A percentile compares a stretch with the other conserved stretches of the same genome.
phyloP scores from a whole-genome alignment of 2,888 invertebrate genomes.

The Siphonodentalium dalli region DNA sequence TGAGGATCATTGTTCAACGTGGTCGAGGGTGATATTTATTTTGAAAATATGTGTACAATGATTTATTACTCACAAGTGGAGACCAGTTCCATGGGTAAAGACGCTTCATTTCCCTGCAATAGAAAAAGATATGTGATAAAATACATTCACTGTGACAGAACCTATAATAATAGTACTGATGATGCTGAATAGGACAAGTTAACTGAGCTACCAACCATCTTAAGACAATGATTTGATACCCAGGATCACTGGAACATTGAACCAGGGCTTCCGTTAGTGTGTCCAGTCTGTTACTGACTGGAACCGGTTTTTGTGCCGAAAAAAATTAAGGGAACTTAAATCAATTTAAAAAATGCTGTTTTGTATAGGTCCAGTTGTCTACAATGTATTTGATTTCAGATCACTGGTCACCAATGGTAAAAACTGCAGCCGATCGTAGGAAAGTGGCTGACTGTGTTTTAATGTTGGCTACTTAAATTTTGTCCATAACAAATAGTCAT shows the following conservation, averaged over 20 bases:
- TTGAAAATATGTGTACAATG: too few relatives aligned
- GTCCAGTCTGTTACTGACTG: background rate
- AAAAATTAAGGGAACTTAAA: background rate
- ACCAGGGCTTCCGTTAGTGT: background rate
- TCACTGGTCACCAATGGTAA: too few relatives aligned
- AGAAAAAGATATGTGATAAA: constrained; percentile 35
- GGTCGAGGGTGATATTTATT: too few relatives aligned
- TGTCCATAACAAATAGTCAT: too few relatives aligned
- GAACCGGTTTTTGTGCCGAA: background rate
- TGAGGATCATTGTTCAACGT: too few relatives aligned
- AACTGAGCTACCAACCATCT: too few relatives aligned
- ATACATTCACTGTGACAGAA: background rate
- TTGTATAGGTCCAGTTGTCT: too few relatives aligned
- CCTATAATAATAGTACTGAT: constrained; percentile 2
- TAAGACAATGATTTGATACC: background rate
- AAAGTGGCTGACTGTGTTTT: too few relatives aligned
- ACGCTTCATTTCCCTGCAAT: constrained; percentile 93
- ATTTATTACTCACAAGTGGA: constrained; percentile 89
- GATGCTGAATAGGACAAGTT: background rate
- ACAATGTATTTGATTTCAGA: too few relatives aligned
- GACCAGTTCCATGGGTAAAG: constrained; percentile 95
- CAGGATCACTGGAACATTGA: background rate
- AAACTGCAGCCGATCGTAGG: too few relatives aligned
- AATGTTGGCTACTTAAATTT: too few relatives aligned
- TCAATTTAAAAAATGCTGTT: background rate